phyloP scores from a whole-genome alignment of 2,888 invertebrate genomes.

The Cataglyphis albicans region DNA sequence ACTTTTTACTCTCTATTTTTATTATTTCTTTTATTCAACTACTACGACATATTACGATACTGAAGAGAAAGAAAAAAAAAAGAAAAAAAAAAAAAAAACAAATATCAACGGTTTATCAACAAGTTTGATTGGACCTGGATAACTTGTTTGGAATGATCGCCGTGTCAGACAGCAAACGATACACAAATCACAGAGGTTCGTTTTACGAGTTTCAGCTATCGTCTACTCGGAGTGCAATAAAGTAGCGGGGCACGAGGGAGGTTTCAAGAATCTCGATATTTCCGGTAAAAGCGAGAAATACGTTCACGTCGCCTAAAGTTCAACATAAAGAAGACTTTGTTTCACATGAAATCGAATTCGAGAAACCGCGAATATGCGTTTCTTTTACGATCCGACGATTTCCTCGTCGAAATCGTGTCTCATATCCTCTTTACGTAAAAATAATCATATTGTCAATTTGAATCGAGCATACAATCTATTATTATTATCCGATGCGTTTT shows the following conservation, averaged over 20 bases:
- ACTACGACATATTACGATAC: background rate
- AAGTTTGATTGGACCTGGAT: background rate
- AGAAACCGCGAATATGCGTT: slow-evolving; percentile 12
- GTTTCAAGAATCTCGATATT: slow-evolving; percentile 25
- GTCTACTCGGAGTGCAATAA: slow-evolving; percentile 28
- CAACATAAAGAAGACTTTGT: slow-evolving; percentile 27
- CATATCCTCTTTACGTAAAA: background rate
- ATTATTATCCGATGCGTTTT: background rate
- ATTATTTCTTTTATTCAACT: background rate
- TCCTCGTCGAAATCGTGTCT: background rate
- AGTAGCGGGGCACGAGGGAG: slow-evolving; percentile 9
- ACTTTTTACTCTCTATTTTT: background rate
- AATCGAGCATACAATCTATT: background rate
- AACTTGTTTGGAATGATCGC: slow-evolving; percentile 2
- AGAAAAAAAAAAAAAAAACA: background rate
- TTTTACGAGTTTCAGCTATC: slow-evolving; percentile 42
- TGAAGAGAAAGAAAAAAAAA: background rate
- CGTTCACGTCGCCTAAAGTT: slow-evolving; percentile 21
- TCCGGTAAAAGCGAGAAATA: slow-evolving; percentile 9
- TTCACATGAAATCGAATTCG: slow-evolving; percentile 1
- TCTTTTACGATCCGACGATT: background rate
- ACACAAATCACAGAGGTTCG: slow-evolving; percentile 15
- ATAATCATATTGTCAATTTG: background rate
- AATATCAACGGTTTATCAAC: background rate
- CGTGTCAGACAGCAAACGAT: background rate